A percentile compares a stretch with the other conserved stretches of the same genome.
Conservation (phyloP, 2,888 invertebrate species). For the Lamproptera curius region DNA sequence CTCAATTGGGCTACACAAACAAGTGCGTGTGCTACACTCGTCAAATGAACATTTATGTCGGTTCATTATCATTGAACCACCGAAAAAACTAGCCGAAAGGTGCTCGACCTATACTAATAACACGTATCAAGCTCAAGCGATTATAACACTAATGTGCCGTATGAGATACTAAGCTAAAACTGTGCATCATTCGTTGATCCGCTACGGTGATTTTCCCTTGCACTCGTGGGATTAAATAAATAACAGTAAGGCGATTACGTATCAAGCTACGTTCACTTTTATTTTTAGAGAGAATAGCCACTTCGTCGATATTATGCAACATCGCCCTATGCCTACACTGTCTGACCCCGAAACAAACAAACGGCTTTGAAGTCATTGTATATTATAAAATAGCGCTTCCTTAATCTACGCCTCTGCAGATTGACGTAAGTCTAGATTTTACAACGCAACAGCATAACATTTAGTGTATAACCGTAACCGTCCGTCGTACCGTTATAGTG, state of each 20-base stretch:
- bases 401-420: too few species aligned
- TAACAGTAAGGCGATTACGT: constrained; percentile 53
- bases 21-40: constrained; percentile 1
- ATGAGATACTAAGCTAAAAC: constrained; percentile 28
- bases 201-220: constrained; percentile 40
- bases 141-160: background rate
- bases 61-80: constrained; percentile 49
- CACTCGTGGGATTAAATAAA: constrained; percentile 42
- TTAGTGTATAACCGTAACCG: too few species aligned
- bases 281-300: constrained; percentile 50
- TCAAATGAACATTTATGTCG: constrained; percentile 3
- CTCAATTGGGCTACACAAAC: background rate
- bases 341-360: background rate
- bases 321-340: background rate
- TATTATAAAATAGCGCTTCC: too few species aligned
- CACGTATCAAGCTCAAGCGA: background rate
- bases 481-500: too few species aligned
- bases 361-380: too few species aligned
- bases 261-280: constrained; percentile 57
- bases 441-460: too few species aligned
- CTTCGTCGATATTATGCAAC: constrained; percentile 1
- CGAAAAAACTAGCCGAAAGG: constrained; percentile 23
- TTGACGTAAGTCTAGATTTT: too few species aligned
- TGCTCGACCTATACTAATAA: constrained; percentile 23
- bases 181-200: constrained; percentile 33